A percentile compares a stretch with the other conserved stretches of the same genome.
Conservation (phyloP, 2,888 invertebrate genomes). For the Unio pictorum region DNA sequence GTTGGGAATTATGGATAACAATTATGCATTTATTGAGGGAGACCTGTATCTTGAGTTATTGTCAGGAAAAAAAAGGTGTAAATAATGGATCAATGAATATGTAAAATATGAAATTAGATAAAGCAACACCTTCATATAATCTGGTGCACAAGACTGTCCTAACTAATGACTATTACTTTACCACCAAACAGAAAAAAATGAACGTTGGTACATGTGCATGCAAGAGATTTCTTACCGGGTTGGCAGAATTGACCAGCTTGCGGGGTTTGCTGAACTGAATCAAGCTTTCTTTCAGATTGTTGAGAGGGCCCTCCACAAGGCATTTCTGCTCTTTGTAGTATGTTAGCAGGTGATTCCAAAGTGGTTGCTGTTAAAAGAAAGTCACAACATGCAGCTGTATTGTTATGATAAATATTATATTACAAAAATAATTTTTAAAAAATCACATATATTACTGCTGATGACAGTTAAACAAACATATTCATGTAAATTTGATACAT, state of each 20-base stretch:
- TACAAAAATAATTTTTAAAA: background rate
- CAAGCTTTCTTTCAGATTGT: conserved; percentile 95
- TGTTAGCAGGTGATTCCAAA: conserved; percentile 97
- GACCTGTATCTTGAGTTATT: too few relatives aligned
- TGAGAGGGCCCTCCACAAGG: conserved; percentile 96
- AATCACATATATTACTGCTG: background rate
- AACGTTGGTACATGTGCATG: too few relatives aligned
- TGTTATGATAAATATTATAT: background rate
- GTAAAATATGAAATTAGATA: too few relatives aligned
- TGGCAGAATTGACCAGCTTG: conserved; percentile 92
- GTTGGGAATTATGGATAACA: too few relatives aligned
- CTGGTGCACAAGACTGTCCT: too few relatives aligned
- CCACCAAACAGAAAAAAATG: too few relatives aligned
- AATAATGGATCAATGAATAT: too few relatives aligned
- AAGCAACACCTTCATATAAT: too few relatives aligned
- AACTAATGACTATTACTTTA: too few relatives aligned
- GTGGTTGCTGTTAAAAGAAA: conserved; percentile 79
- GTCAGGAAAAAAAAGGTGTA: too few relatives aligned
- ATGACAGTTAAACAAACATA: background rate
- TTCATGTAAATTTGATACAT: background rate
- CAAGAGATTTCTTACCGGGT: conserved; percentile 77
- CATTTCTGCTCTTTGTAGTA: conserved; percentile 98
- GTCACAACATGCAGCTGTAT: background rate
- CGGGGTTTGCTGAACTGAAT: conserved; percentile 98
- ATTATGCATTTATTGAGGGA: too few relatives aligned